Base-by-base conservation (phyloP, 2,797 vertebrate genomes). In the Argya squamiceps region DNA sequence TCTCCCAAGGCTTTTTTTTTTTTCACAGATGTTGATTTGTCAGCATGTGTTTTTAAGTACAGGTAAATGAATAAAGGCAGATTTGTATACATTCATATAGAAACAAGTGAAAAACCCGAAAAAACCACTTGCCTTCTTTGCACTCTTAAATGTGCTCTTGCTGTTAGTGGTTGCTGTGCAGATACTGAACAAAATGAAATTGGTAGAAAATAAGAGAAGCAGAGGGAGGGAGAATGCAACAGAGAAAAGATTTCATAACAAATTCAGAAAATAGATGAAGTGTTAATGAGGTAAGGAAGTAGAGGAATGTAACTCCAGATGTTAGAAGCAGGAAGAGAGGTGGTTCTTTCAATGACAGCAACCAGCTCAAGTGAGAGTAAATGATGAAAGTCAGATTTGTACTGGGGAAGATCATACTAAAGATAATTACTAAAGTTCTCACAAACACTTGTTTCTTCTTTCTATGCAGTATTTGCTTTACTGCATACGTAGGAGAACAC, bases 211-310 rank as follows among this genome's bases (percentile, higher is more conserved):
- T 79, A 46, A 47, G 12, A 49, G 32, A 46, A 92, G 11, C 3
- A n/a, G 15, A 34, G 14, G 2, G 8, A 18, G 8, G 8, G 4
- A 24, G 24, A 89, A 87, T 43, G 22, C 12, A 71, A 27, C 5
- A 2, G 23, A 50, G 79, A 65, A 84, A 74, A 91, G 5, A 56
- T 23, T 85, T 83, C 23, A 22, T 41, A 65, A 39, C 16, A 84
- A 88, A 65, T 82, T 84, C 52, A 56, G 37, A 78, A 95, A 92
- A 82, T 3, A 15, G 10, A 79, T 79, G 27, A 91, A 69, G 22
- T 78, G 49, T 80, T 77, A 68, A 15, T 58, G 50, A 92, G 59
- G 27, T 44, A 91, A 17, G 34, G n/a, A 86, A 88, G 78, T 0
- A 71, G 26, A 88, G 13, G 22, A 92, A 75, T 2, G 0, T 55